These are phyloP conservation scores for Sylvilagus floridanus DNA, from an alignment of 2,797 vertebrate species.

Conservation along the genomic window DNA sequence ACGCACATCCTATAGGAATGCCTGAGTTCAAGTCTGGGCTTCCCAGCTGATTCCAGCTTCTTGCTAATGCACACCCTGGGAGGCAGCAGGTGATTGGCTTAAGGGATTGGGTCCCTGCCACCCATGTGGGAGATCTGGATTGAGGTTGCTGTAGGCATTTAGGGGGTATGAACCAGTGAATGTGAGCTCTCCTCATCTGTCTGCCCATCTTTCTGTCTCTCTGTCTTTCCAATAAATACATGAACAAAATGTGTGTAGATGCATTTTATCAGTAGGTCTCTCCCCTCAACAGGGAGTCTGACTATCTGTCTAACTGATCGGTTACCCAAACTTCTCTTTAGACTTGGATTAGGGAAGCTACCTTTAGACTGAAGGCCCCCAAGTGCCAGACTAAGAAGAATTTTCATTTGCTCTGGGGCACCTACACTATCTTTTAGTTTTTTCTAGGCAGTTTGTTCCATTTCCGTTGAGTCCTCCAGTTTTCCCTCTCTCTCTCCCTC, in stretches of 20 bases:
- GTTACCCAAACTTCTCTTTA: constrained; percentile 48
- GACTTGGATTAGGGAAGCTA: constrained; percentile 3
- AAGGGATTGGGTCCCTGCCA: no score
- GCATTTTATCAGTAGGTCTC: background rate
- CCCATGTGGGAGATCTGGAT: no score
- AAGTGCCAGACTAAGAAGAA: constrained; percentile 34
- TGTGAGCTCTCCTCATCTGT: no score
- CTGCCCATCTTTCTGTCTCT: no score
- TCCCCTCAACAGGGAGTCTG: background rate
- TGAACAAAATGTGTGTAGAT: background rate
- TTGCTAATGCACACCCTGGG: no score
- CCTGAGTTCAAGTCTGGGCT: background rate
- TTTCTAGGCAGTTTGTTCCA: constrained; percentile 5
- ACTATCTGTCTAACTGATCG: background rate
- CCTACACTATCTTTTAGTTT: constrained; percentile 43
- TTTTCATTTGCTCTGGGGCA: constrained; percentile 39
- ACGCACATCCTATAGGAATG: background rate
- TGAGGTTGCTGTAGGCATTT: no score
- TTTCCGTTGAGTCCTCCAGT: background rate
- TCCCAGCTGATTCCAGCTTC: no score
- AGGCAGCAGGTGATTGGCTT: no score
- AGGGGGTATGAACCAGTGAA: no score
- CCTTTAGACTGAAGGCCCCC: background rate
- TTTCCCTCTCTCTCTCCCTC: background rate
- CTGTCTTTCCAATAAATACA: no score